Evolutionary conservation across 2,113 vertebrate species (phyloP), one percentile per base, ranked within the genome.

Genomic region (Cephalopterus ornatus): DNA sequence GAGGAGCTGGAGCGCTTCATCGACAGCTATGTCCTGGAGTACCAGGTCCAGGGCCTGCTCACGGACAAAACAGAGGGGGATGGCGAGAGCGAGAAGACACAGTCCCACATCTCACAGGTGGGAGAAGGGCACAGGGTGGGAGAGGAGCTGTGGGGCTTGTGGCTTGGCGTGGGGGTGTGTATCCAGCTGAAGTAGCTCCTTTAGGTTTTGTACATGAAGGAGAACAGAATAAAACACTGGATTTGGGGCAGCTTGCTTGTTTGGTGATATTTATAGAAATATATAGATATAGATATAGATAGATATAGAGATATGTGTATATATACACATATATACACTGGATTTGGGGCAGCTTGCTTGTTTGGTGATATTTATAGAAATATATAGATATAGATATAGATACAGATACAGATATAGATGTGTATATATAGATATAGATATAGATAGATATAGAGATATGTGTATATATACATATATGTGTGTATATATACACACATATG

Each of bases 1-100:
- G 99, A 99, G 94, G 99, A 99, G 97, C 98, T 99, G 93, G 99
- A 99, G 85, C 98, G 99, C 42, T 99, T 99, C 97, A 99, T 99
- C 0, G 99, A 99, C 98, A 99, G 99, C 97, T 99, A 99, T 0
- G 99, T 99, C 72, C 98, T 99, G 65, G 99, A 99, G 96, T 99
- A 99, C 93, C 99, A 99, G 98, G 99, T 99, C 67, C 99, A 99
- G 95, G 99, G 99, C 50, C 97, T 99, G 93, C 98, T 99, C 96
- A 97, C 98, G 0, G 99, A 99, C 95, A 99, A 99, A 97, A 98
- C 97, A 0, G 99, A 99, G 62, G 97, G 98, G 2, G 99, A 99
- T 0, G 95, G 98, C 0, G 99, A 99, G 95, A 98, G 98, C 0
- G 98, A 98, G 95, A 99, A 99, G 93, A 98, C 98, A 0, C 98